Conservation (phyloP, 2,797 vertebrate species). For the Limnodromus scolopaceus region DNA sequence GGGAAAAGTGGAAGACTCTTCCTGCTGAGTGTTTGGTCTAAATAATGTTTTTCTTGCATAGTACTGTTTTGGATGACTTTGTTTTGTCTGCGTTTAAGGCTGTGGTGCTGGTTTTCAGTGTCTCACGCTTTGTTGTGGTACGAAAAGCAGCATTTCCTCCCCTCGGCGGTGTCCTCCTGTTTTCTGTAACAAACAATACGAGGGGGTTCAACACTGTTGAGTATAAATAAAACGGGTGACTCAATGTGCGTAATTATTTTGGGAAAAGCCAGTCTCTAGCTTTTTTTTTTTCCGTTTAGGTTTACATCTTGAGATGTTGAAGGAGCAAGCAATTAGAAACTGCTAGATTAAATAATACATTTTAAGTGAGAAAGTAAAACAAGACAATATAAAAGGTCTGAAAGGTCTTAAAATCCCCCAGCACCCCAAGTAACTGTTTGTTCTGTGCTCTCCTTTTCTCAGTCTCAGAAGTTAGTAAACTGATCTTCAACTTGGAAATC, state of each 20-base stretch:
- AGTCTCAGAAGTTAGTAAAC: neutral
- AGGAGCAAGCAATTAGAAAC: neutral
- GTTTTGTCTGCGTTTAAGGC: constrained; percentile 42
- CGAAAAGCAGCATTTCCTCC: neutral
- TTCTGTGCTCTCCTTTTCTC: neutral
- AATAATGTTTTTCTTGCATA: neutral
- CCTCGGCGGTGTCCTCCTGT: neutral
- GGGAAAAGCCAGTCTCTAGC: neutral
- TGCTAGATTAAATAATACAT: neutral
- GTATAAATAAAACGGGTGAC: constrained; percentile 26
- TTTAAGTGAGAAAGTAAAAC: neutral
- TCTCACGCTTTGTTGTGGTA: constrained; percentile 56
- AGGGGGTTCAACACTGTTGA: neutral
- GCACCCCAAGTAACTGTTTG: neutral
- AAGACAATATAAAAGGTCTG: neutral
- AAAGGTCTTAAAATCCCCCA: neutral
- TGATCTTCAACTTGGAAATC: constrained; percentile 13
- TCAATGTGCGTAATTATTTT: neutral
- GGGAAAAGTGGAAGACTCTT: neutral
- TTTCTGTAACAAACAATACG: constrained; percentile 15
- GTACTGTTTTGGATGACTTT: constrained; percentile 25
- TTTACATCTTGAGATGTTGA: neutral
- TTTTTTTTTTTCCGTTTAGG: neutral
- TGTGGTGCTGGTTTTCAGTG: neutral
- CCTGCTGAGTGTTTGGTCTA: constrained; percentile 23